These are phyloP conservation scores for Copsychus sechellarum DNA, from an alignment of 2,113 vertebrate genomes.

Conservation along the genomic window DNA sequence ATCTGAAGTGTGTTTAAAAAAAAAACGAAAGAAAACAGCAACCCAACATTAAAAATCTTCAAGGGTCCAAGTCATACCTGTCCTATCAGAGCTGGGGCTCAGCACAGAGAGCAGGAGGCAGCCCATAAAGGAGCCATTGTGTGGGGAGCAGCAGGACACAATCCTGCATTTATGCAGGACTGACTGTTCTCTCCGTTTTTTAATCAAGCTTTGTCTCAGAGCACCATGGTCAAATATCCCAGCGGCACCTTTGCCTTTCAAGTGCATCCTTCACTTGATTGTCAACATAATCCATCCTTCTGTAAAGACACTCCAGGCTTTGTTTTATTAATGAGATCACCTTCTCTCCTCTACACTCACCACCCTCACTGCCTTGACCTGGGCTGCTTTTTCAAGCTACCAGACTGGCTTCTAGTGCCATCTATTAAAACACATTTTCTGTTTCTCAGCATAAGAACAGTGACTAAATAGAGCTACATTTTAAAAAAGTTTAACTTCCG, in stretches of 20 bases:
- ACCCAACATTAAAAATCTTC: not conserved
- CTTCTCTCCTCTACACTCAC: not conserved
- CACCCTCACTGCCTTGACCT: not conserved
- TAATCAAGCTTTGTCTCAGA: conserved; percentile 53
- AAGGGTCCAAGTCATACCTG: conserved; percentile 19
- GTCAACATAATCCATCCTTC: conserved; percentile 3
- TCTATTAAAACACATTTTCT: too few species aligned
- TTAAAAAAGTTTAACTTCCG: too few species aligned
- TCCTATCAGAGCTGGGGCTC: not conserved
- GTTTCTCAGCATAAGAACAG: too few species aligned
- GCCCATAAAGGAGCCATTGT: conserved; percentile 53
- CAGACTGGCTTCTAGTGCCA: too few species aligned
- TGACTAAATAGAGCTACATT: too few species aligned
- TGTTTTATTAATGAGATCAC: conserved; percentile 13
- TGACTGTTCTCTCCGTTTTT: conserved; percentile 25
- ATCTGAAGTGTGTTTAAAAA: not conserved
- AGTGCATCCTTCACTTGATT: conserved; percentile 36
- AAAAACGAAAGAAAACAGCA: not conserved
- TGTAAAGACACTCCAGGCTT: conserved; percentile 33
- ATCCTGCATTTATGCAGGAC: conserved; percentile 39
- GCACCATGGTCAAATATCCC: conserved; percentile 25
- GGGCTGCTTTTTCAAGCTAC: not conserved
- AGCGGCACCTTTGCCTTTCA: conserved; percentile 48
- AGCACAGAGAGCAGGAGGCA: not conserved
- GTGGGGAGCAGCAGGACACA: conserved; percentile 15